Evolutionary conservation across 2,113 vertebrate genomes (phyloP).

Genomic region (Dromaius novaehollandiae): DNA sequence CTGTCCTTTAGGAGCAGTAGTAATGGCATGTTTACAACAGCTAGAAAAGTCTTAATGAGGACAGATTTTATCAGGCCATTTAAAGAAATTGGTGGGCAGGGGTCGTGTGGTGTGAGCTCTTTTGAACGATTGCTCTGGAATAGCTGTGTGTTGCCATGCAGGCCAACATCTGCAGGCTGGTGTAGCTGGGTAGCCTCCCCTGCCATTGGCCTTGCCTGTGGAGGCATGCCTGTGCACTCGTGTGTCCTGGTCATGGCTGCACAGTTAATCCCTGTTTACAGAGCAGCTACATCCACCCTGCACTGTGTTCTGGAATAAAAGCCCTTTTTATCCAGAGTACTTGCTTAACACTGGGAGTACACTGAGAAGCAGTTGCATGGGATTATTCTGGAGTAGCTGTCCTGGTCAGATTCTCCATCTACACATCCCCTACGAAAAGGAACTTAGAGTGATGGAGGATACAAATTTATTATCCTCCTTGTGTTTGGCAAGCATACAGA

Average conservation of each 20-base stretch:
- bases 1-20: not conserved
- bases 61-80: not conserved
- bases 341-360: not conserved
- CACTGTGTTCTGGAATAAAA: not conserved
- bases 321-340: not conserved
- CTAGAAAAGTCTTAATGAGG: not conserved
- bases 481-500: constrained; percentile 49
- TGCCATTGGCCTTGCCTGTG: not conserved
- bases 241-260: not conserved
- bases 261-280: not conserved
- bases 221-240: too few relatives aligned
- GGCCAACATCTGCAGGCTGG: not conserved
- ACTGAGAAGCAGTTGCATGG: not conserved
- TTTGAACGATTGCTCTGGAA: not conserved
- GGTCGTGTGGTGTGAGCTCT: not conserved
- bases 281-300: not conserved
- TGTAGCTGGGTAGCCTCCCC: not conserved
- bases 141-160: not conserved
- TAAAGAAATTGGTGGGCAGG: not conserved
- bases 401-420: not conserved
- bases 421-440: not conserved
- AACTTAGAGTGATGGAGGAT: constrained; percentile 46
- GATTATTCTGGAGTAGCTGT: not conserved
- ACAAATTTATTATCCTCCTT: constrained; percentile 32
- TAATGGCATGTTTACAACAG: too few relatives aligned